These are phyloP conservation scores for Equus przewalskii DNA, from an alignment of 2,113 vertebrate genomes.

Conservation along the genomic window DNA sequence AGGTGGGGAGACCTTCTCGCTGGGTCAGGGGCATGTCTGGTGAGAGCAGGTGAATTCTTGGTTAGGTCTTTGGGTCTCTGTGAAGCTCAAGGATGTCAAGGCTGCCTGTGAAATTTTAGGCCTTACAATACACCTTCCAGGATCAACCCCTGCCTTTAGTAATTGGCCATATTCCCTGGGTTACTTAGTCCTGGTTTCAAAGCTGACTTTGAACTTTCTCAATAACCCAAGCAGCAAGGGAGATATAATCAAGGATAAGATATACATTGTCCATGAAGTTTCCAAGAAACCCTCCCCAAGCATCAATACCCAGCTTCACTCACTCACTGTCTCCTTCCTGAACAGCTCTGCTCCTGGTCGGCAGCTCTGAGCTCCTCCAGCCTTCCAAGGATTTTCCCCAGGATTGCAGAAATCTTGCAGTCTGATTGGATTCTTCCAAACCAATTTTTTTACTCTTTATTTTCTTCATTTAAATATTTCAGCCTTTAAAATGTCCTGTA, in stretches of 20 bases:
- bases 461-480: slow-evolving; percentile 5
- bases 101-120: neutral
- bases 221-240: neutral
- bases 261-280: neutral
- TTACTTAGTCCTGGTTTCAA: slow-evolving; percentile 6
- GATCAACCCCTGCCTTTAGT: neutral
- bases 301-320: neutral
- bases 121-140: neutral
- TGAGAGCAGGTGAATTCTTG: neutral
- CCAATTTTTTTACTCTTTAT: neutral
- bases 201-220: neutral
- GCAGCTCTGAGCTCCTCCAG: neutral
- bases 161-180: neutral
- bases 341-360: no score
- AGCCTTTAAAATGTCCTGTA: neutral
- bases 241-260: neutral
- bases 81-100: neutral
- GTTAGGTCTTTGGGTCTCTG: neutral
- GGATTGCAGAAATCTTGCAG: neutral
- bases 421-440: neutral
- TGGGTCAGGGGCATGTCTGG: neutral
- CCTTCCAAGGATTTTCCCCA: neutral
- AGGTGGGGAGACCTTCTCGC: neutral
- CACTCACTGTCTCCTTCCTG: rapidly evolving
- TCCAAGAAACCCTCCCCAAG: neutral